These are phyloP conservation scores for Lordiphosa stackelbergi DNA, from an alignment of 1,140 invertebrate species.

Conservation along the genomic window DNA sequence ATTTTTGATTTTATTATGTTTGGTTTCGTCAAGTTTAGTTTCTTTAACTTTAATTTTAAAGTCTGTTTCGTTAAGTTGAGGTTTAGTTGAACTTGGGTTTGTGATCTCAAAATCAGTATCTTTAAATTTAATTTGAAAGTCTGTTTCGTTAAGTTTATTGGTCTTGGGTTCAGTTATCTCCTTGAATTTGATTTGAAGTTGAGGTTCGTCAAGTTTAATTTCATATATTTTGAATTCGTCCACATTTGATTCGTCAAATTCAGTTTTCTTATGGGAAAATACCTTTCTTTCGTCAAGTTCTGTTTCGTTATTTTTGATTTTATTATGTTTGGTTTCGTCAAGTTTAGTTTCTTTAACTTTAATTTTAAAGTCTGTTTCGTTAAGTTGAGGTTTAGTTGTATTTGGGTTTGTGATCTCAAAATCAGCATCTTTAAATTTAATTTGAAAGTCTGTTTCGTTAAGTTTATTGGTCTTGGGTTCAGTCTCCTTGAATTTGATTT, in stretches of 20 bases:
- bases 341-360: conserved; percentile 23
- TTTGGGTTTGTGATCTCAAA: no score
- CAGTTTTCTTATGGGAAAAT: no score
- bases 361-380: no score
- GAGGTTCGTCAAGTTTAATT: conserved; percentile 30
- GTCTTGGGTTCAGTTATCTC: no score
- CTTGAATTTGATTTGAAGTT: neutral
- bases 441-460: no score
- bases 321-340: conserved; percentile 20
- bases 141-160: no score
- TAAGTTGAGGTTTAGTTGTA: no score
- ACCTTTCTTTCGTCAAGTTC: no score
- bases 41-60: conserved; percentile 12
- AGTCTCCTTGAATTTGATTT: neutral
- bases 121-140: neutral
- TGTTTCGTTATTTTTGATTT: neutral
- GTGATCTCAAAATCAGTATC: neutral
- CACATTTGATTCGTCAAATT: no score
- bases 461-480: no score
- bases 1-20: neutral
- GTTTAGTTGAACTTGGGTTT: no score
- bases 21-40: conserved; percentile 28
- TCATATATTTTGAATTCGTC: conserved; percentile 12
- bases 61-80: conserved; percentile 9
- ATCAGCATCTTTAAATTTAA: no score